Evolutionary conservation across 1,140 invertebrate genomes (phyloP).

Genomic region (Brachionus plicatilis): DNA sequence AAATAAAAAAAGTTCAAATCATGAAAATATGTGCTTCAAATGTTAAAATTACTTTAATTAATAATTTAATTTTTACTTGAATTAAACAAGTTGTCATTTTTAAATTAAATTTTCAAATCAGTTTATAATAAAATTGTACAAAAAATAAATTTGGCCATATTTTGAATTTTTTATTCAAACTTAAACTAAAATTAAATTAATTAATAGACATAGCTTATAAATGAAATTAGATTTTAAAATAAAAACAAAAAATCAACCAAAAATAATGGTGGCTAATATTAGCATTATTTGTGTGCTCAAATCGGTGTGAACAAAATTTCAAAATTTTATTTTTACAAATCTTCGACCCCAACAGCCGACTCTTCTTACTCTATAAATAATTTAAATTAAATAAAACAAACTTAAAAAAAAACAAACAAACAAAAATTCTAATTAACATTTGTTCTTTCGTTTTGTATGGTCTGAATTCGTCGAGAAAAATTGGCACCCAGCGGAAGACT

Average conservation of each 20-base stretch:
- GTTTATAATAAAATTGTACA: background rate
- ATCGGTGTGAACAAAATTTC: background rate
- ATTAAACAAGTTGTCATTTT: no score
- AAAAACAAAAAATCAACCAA: background rate
- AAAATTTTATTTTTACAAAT: background rate
- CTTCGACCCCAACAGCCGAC: background rate
- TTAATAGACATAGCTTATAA: background rate
- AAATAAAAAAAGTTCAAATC: no score
- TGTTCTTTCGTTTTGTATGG: conserved; percentile 14
- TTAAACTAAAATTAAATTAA: conserved; percentile 3
- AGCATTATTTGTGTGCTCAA: background rate
- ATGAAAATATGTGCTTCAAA: no score
- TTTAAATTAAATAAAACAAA: background rate
- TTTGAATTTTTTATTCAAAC: background rate
- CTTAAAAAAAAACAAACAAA: background rate
- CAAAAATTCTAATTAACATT: conserved; percentile 1
- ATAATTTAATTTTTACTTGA: no score
- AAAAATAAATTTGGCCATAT: no score
- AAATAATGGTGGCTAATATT: background rate
- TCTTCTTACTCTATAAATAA: background rate
- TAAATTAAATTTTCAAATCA: background rate
- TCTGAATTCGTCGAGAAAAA: background rate
- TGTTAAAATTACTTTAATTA: no score
- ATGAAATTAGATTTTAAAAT: background rate
- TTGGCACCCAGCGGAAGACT: background rate